Base-by-base conservation (phyloP, 2,113 vertebrate genomes). In the Baryphthengus martii region DNA sequence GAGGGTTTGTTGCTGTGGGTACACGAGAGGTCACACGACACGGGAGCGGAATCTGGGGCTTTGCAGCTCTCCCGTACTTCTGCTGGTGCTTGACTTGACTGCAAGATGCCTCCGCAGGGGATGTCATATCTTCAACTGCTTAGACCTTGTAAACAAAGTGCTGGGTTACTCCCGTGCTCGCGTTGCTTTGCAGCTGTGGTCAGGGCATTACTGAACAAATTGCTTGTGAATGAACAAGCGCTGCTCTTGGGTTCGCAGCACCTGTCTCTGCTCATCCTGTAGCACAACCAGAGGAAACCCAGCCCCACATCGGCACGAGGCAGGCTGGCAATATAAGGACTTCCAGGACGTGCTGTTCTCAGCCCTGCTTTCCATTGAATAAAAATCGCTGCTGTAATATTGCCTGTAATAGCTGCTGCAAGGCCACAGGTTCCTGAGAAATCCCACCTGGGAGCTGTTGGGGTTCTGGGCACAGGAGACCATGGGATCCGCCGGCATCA, bases 141-240 rank as follows among this genome's bases (percentile, higher is more conserved):
- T 20, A 8, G 81, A 35, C 66, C 50, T 31, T 29, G 71, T 95
- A 94, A 94, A 93, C 81, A 83, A 28, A 44, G 84, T 83, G 89
- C 93, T 33, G 87, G 91, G 85, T 90, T 91, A 55, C 89, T 78
- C n/a, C 81, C 3, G 50, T 7, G 23, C 89, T 61, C 7, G 20
- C 9, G 0, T 35, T 25, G 89, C 89, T 49, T 13, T 0, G 13
- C 89, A 95, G 93, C 91, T 96, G 93, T 45, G 81, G 8, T 14
- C 7, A 1, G 85, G 67, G 52, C 26, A 49, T 85, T 67, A 44
- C 89, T 75, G 89, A 12, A 7, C 85, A 47, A 82, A 90, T 89
- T 77, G 89, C 91, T 95, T 16, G 55, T 88, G 88, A 97, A 97
- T 97, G 95, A 95, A 96, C 63, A 1, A 66, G 53, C 7, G 2